phyloP scores from a whole-genome alignment of 2,113 vertebrate species.

The Ginglymostoma cirratum region DNA sequence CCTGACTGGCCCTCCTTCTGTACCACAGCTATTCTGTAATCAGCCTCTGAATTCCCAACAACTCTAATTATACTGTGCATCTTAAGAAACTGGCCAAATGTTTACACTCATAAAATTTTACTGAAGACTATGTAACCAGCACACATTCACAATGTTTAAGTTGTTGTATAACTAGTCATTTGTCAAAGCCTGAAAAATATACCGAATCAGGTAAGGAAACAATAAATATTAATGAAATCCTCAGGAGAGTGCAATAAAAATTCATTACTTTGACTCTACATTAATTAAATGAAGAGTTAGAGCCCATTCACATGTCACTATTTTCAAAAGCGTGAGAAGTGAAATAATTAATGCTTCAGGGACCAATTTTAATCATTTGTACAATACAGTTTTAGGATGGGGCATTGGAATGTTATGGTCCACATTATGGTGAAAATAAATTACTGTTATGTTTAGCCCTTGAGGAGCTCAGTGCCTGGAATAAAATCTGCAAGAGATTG shows the following conservation, averaged over 20 bases:
- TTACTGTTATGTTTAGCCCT: not conserved
- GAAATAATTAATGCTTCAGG: not conserved
- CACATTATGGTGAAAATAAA: not conserved
- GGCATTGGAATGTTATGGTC: not conserved
- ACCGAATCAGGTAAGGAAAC: not conserved
- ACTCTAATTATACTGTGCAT: not conserved
- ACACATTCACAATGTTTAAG: not conserved
- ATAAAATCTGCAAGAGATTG: not conserved
- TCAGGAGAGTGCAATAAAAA: not conserved
- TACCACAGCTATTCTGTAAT: not conserved
- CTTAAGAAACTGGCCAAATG: not conserved
- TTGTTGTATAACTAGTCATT: not conserved
- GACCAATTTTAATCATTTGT: not conserved
- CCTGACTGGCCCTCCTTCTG: too few relatives aligned
- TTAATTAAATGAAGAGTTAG: constrained; percentile 29
- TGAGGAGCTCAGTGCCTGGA: not conserved
- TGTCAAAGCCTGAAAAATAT: not conserved
- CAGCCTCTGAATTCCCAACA: not conserved
- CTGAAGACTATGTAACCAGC: not conserved
- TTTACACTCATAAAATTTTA: not conserved
- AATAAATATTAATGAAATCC: constrained; percentile 22
- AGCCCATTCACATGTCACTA: not conserved
- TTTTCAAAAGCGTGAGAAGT: not conserved
- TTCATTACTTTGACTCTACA: not conserved
- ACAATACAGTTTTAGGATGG: not conserved